Percentiles rank a stretch among this genome's conserved stretches.
phyloP scores from a whole-genome alignment of 1,140 invertebrate species.

The Parapsyche elsis region DNA sequence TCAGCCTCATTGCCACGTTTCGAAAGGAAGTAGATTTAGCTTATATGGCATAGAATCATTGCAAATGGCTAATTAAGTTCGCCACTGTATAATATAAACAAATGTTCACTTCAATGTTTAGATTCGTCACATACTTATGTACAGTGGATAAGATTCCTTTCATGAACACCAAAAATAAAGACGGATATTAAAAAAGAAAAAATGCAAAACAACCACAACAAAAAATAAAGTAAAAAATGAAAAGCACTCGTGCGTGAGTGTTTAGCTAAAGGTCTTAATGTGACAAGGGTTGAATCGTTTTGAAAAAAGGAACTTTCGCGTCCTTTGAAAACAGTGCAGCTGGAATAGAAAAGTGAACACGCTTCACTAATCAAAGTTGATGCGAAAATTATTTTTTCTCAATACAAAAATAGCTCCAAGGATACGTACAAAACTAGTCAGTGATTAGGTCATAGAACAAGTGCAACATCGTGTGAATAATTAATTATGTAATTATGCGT shows the following conservation, averaged over 20 bases:
- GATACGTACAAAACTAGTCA: background rate
- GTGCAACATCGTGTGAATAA: constrained; percentile 2
- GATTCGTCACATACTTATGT: no score
- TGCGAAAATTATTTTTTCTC: background rate
- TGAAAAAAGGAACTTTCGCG: background rate
- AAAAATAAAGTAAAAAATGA: background rate
- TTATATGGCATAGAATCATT: no score
- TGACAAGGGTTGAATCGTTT: background rate
- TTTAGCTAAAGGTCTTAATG: constrained; percentile 7
- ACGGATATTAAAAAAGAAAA: background rate
- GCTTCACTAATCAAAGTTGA: constrained; percentile 19
- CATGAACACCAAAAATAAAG: background rate
- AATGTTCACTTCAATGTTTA: no score
- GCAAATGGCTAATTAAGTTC: no score
- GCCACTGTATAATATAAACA: no score
- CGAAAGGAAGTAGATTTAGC: background rate
- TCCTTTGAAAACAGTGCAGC: constrained; percentile 18
- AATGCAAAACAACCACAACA: background rate
- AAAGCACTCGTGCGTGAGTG: constrained; percentile 6
- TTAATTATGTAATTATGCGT: no score
- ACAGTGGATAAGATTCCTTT: constrained; percentile 3
- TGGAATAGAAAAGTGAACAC: constrained; percentile 13
- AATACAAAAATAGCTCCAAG: background rate
- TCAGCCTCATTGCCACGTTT: background rate
- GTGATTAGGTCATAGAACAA: background rate